Percentiles rank a stretch among this genome's conserved stretches.
These are phyloP conservation scores for Dufourea novaeangliae DNA, from an alignment of 1,140 invertebrate genomes.

Conservation along the genomic window DNA sequence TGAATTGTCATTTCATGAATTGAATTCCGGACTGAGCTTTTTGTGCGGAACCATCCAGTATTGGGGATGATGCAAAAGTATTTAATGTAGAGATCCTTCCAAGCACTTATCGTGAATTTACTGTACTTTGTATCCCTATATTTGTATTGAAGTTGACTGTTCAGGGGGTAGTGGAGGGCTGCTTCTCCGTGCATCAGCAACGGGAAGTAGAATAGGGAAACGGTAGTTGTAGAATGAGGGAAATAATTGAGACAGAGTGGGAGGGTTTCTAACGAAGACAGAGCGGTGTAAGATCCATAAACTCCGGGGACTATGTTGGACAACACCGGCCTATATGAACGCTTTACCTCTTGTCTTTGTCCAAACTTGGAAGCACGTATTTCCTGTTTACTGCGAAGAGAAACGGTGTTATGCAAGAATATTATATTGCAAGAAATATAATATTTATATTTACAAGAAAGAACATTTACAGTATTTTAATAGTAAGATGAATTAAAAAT, in stretches of 20 bases:
- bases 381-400: not conserved
- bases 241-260: conserved; percentile 6
- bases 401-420: not conserved
- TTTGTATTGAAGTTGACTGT: not conserved
- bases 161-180: not conserved
- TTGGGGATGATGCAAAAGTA: no score
- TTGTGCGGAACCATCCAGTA: no score
- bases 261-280: not conserved
- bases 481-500: no score
- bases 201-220: not conserved
- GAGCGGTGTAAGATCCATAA: not conserved
- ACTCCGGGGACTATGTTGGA: conserved; percentile 1
- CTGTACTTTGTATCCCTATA: not conserved
- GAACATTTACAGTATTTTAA: no score
- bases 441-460: no score
- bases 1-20: no score
- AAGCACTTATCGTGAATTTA: no score
- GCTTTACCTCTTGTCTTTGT: conserved; percentile 1
- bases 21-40: no score
- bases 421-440: not conserved
- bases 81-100: no score
- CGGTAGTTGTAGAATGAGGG: not conserved
- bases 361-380: not conserved
- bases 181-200: not conserved
- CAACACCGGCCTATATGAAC: not conserved